Conservation (phyloP, 2,113 vertebrate species). For the Aythya baeri region DNA sequence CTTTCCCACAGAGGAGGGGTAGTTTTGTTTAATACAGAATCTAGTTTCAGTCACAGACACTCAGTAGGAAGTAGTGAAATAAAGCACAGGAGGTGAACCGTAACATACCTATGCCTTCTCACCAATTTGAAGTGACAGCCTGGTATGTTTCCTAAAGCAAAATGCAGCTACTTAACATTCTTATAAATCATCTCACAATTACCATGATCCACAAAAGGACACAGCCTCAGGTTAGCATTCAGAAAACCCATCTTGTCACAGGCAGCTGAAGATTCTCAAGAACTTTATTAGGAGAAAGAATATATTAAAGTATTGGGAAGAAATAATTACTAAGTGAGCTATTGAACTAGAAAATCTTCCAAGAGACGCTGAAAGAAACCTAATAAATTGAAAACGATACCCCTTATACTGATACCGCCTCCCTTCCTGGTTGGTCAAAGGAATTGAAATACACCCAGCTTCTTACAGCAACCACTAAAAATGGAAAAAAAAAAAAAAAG, state of each 20-base stretch:
- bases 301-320: neutral
- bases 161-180: conserved; percentile 3
- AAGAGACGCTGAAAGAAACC: neutral
- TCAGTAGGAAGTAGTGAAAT: neutral
- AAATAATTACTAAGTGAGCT: neutral
- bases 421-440: neutral
- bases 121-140: neutral
- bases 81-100: neutral
- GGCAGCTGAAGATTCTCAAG: neutral
- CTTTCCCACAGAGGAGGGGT: neutral
- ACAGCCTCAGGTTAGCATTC: neutral
- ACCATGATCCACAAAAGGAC: neutral
- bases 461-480: neutral
- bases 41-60: neutral
- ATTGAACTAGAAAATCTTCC: neutral
- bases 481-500: neutral
- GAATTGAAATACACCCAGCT: neutral
- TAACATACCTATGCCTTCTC: neutral
- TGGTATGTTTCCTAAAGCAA: conserved; percentile 14
- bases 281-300: neutral
- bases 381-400: neutral
- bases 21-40: neutral
- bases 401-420: rapidly evolving
- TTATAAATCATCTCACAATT: neutral
- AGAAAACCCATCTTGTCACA: neutral